Base-by-base conservation (phyloP, 92 coral and sea anemone genomes). In the Epizoanthus illoricatus region DNA sequence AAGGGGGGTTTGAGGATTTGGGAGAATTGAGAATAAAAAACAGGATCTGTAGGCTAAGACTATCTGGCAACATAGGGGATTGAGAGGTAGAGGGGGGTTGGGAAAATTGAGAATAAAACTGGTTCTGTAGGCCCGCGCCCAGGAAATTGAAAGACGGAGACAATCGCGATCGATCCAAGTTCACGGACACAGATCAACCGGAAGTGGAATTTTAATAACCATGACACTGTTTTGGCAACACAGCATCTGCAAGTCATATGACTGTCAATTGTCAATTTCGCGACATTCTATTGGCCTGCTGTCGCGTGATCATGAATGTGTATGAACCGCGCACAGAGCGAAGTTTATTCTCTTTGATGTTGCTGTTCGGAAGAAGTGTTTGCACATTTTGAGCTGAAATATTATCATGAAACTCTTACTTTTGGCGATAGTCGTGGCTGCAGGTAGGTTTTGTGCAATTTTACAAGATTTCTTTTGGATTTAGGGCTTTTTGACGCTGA, bases 371-470 rank as follows among this genome's bases (percentile, higher is more conserved):
- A 3, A 68, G 73, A 13, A 33, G 9, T 2, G 40, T 68, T 39
- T 16, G 12, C 39, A 52, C 6, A 33, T 52, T 19, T 7, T 18
- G 43, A 2, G 41, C 28, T 20, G 18, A 49, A 47, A 47, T 16
- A 9, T 36, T 70, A 66, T 73, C 85, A 86, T 86, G 89, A 86
- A 86, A 36, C 65, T 86, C 20, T 62, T 86, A 19, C 73, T 86
- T 7, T 57, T 86, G 19, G 85, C 89, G 12, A 74, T 62, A 24
- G 52, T 86, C 63, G 71, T 80, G 39, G 70, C 75, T 56, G 73
- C 89, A 72, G 89, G 89, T 86, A 71, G 7, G 71, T 58, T 80
- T 65, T 57, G 0, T 56, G 0, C 23, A 69, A 39, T 8, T 8
- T 11, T 64, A 15, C 43, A 3, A 47, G 23, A 55, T 64, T 61